Base-by-base conservation (phyloP, 2,888 invertebrate species). In the Dioctria linearis region DNA sequence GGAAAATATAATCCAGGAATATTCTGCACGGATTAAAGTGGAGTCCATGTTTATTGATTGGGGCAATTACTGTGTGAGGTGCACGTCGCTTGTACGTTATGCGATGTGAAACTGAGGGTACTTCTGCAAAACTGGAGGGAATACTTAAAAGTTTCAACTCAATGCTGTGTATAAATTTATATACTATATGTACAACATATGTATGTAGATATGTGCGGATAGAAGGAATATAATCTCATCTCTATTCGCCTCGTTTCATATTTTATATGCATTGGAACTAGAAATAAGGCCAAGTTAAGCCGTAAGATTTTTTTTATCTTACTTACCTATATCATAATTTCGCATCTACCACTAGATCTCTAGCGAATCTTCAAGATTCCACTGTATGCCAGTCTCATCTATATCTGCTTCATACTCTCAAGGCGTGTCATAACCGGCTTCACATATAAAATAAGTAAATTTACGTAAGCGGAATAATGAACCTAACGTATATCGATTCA, bases 401-500 rank as follows among this genome's bases (percentile, higher is more conserved):
- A 2, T n/a, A 54, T n/a, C 54, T n/a, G n/a, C 54, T n/a, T 11
- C 54, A n/a, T 54, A 11, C 4, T 4, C 54, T 11, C 11, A 4
- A 5, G 5, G 4, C 9, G n/a, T 11, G 54, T n/a, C 54, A 6
- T 54, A 54, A 25, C 25, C 25, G 25, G 25, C 54, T 9, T 54
- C 54, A 54, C 54, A 54, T 11, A 54, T n/a, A 6, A 8, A 54
- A 25, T 25, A 25, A 25, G 25, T 11, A 54, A 6, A 11, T 11
- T 11, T 11, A 54, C 11, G 11, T 11, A n/a, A n/a, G 11, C 54
- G 25, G 43, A 46, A 51, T 51, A 69, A 69, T 51, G 69, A 69
- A 69, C 39, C 9, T 49, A 69, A 51, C 51, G 37, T 69, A 49
- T 69, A 69, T 69, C 49, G 69, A 69, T 69, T 9, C 49, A 25